Evolutionary conservation across 2,113 vertebrate species (phyloP).

Genomic region (Trogon surrucura): DNA sequence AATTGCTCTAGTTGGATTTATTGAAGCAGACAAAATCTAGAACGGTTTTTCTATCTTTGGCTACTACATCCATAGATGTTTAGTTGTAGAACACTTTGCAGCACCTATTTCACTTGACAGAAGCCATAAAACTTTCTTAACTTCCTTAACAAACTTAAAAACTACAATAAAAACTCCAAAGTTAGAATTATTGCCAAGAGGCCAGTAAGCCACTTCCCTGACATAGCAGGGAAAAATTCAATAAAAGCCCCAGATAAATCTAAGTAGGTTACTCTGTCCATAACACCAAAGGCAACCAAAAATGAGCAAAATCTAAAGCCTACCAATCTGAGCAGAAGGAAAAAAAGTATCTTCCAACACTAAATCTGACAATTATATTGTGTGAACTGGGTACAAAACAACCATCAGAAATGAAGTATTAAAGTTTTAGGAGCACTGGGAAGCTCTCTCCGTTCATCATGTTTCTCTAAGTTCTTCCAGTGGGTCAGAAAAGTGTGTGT

Average conservation of each 20-base stretch:
- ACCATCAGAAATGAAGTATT: not conserved
- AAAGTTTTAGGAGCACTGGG: not conserved
- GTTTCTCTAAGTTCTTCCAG: not conserved
- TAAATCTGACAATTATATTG: not conserved
- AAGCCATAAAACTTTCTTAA: conserved; percentile 14
- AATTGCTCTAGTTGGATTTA: not conserved
- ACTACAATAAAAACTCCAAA: not conserved
- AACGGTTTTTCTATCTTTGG: not conserved
- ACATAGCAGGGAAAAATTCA: not conserved
- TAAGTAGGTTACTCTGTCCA: not conserved
- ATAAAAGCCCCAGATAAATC: not conserved
- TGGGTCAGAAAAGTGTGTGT: not conserved
- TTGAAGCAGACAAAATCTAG: not conserved
- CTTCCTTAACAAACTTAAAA: conserved; percentile 9
- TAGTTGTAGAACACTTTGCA: not conserved
- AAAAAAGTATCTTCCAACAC: not conserved
- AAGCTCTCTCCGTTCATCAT: not conserved
- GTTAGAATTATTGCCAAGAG: conserved; percentile 16
- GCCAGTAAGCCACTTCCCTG: not conserved
- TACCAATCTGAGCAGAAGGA: not conserved
- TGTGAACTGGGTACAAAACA: not conserved
- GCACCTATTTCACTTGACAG: not conserved
- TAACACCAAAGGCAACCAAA: not conserved
- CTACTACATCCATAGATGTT: not conserved
- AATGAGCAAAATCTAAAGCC: not conserved